Percentiles rank a stretch among this genome's conserved stretches.
Evolutionary conservation across 2,113 vertebrate genomes (phyloP).

Genomic region (Verasper variegatus): DNA sequence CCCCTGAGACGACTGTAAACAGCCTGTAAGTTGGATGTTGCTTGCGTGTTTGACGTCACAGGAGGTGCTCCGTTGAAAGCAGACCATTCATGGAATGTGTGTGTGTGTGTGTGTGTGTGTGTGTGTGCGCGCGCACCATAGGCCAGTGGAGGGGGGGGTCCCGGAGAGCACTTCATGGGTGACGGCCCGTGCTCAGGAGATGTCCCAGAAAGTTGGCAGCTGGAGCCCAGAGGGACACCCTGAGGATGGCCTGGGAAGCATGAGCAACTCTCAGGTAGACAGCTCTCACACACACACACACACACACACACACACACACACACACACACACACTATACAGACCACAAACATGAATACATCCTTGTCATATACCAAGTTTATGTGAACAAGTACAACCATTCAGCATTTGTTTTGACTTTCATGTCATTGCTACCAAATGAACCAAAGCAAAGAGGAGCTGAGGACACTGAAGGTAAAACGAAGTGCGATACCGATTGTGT

Average conservation of each 20-base stretch:
- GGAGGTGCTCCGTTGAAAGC: slow-evolving; percentile 1
- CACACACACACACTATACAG: neutral
- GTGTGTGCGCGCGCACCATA: slow-evolving; percentile 58
- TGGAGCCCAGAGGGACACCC: slow-evolving; percentile 92
- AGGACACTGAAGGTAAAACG: slow-evolving; percentile 13
- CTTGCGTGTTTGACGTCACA: neutral
- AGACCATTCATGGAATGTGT: neutral
- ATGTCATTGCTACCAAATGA: slow-evolving; percentile 36
- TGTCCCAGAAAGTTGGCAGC: slow-evolving; percentile 92
- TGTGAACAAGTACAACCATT: slow-evolving; percentile 33
- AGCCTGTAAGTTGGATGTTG: slow-evolving; percentile 85
- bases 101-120: neutral
- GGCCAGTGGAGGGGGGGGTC: slow-evolving; percentile 84
- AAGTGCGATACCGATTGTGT: neutral
- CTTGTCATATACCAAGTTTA: neutral
- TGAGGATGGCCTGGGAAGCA: slow-evolving; percentile 85
- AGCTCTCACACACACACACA: slow-evolving; percentile 11
- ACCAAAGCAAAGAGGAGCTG: slow-evolving; percentile 34
- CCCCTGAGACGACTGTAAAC: slow-evolving; percentile 79
- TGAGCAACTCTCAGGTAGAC: slow-evolving; percentile 90
- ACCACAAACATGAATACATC: neutral
- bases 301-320: slow-evolving; percentile 12
- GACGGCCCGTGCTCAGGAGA: slow-evolving; percentile 92
- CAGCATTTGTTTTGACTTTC: slow-evolving; percentile 44
- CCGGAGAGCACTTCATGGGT: slow-evolving; percentile 95